phyloP scores from a whole-genome alignment of 1,140 invertebrate species.

The Nebria ingens region DNA sequence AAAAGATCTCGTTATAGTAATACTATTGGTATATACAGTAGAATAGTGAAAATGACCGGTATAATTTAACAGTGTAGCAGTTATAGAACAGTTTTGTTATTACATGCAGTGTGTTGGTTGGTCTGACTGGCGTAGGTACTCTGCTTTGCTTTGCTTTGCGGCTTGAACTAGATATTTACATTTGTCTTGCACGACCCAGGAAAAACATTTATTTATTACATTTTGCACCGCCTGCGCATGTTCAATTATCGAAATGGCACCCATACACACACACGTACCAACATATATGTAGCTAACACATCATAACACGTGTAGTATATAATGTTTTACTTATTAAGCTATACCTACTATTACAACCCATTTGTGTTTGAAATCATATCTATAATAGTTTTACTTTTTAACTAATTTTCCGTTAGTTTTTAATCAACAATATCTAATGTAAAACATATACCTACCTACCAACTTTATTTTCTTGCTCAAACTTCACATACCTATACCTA shows the following conservation, averaged over 20 bases:
- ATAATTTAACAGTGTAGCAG: neutral
- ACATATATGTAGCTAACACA: too few species aligned
- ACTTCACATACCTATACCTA: too few species aligned
- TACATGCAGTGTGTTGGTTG: neutral
- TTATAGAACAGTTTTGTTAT: neutral
- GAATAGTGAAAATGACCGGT: neutral
- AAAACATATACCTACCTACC: too few species aligned
- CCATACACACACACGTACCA: neutral
- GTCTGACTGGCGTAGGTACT: too few species aligned
- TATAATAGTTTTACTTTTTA: neutral
- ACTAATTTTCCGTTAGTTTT: neutral
- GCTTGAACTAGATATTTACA: slow-evolving; percentile 1
- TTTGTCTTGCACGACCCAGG: neutral
- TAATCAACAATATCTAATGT: neutral
- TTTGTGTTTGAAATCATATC: neutral
- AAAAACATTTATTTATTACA: slow-evolving; percentile 2
- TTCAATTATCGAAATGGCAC: slow-evolving; percentile 4
- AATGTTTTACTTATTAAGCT: too few species aligned
- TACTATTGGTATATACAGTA: too few species aligned
- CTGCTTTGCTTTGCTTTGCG: neutral
- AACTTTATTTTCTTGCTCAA: too few species aligned
- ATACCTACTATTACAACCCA: too few species aligned
- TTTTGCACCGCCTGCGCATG: neutral
- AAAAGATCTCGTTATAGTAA: too few species aligned
- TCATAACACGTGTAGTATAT: neutral